Evolutionary conservation across 2,797 vertebrate genomes (phyloP).

Genomic region (Glyptemys insculpta): DNA sequence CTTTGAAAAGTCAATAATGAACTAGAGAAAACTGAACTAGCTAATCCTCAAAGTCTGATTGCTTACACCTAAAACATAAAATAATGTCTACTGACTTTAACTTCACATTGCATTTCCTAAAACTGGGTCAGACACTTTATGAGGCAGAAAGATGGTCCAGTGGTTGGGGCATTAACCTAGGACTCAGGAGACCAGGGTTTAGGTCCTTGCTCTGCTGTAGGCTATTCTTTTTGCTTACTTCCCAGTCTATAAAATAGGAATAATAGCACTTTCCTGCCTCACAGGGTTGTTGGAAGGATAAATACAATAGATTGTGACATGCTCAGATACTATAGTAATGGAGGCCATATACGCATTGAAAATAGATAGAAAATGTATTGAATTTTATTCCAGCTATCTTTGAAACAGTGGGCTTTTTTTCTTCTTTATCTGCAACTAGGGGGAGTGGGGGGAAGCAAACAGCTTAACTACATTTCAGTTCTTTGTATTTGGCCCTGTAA

Average conservation of each 20-base stretch:
- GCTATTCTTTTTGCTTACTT: background rate
- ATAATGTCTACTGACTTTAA: background rate
- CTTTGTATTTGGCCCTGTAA: background rate
- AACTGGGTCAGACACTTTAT: background rate
- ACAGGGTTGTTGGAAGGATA: background rate
- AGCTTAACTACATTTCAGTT: background rate
- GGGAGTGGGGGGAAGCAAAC: rapidly evolving
- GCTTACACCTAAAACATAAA: background rate
- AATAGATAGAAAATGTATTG: background rate
- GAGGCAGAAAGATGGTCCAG: background rate
- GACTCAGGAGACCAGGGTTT: too few relatives aligned
- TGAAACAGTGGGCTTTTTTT: background rate
- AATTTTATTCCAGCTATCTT: background rate
- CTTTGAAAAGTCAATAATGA: background rate
- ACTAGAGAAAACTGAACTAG: background rate
- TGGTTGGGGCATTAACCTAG: background rate
- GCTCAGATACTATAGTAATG: background rate
- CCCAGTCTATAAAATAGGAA: background rate
- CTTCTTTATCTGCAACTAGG: background rate
- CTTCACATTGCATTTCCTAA: background rate
- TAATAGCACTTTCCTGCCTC: background rate
- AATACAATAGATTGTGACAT: background rate
- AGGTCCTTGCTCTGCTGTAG: too few relatives aligned
- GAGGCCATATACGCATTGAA: background rate
- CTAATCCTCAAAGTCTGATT: background rate